Evolutionary conservation across 2,797 vertebrate genomes (phyloP).

Genomic region (Sarcophilus harrisii): DNA sequence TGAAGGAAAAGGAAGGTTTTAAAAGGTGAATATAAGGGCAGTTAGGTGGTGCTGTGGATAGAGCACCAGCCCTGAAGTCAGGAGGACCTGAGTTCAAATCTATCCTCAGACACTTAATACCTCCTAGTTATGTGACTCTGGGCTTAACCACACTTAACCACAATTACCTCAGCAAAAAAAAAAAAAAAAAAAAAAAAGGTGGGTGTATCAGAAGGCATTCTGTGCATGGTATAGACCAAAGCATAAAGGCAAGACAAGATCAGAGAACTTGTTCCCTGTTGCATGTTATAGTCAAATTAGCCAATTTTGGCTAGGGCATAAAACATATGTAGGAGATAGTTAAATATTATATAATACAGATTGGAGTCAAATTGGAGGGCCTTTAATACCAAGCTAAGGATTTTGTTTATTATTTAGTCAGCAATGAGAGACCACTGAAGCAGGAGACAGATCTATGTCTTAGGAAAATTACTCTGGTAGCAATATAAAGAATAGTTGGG

Average conservation of each 20-base stretch:
- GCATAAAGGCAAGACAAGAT: neutral
- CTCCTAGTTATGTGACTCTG: too few species aligned
- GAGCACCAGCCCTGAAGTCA: too few species aligned
- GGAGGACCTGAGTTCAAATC: too few species aligned
- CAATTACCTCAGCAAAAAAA: too few species aligned
- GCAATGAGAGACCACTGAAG: neutral
- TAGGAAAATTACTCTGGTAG: neutral
- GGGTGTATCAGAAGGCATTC: neutral
- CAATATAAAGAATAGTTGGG: neutral
- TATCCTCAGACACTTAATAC: too few species aligned
- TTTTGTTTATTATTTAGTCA: neutral
- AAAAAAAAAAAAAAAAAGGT: too few species aligned
- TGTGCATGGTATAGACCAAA: too few species aligned
- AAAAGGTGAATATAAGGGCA: too few species aligned
- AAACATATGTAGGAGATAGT: neutral
- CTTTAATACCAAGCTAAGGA: neutral
- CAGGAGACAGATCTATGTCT: neutral
- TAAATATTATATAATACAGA: neutral
- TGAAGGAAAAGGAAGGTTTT: neutral
- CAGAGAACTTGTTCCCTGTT: neutral
- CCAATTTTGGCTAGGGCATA: neutral
- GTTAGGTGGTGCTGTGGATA: too few species aligned
- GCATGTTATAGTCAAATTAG: neutral
- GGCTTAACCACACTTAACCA: too few species aligned
- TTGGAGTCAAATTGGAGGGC: neutral